phyloP scores from a whole-genome alignment of 2,888 invertebrate species.

The Zeuzera pyrina region DNA sequence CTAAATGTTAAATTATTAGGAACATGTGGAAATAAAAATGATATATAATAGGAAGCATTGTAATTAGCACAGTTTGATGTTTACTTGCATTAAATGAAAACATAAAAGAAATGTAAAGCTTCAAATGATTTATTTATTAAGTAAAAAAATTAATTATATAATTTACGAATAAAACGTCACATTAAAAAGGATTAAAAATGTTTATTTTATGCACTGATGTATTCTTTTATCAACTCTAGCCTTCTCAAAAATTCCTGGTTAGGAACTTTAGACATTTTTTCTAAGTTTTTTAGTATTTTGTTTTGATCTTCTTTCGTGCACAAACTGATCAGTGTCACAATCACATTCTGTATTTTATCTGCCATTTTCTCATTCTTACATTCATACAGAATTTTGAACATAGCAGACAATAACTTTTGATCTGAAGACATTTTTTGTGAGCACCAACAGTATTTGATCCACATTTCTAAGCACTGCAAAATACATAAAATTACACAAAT shows the following conservation, averaged over 20 bases:
- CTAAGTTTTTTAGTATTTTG: slow-evolving; percentile 20
- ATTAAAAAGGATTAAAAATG: no score
- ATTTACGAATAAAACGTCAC: no score
- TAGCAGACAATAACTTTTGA: slow-evolving; percentile 35
- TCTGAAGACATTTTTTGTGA: slow-evolving; percentile 38
- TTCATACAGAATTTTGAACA: slow-evolving; percentile 46
- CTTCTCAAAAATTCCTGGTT: slow-evolving; percentile 28
- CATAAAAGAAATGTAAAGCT: no score
- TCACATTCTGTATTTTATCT: slow-evolving; percentile 30
- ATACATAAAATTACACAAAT: slow-evolving; percentile 1
- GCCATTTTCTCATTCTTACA: slow-evolving; percentile 25
- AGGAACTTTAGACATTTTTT: slow-evolving; percentile 14
- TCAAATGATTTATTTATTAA: no score
- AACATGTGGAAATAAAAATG: no score
- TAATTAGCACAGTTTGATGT: no score
- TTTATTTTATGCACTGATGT: no score
- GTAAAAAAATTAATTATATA: no score
- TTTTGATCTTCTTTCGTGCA: slow-evolving; percentile 9
- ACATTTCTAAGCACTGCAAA: slow-evolving; percentile 48
- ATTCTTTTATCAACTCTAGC: slow-evolving; percentile 32
- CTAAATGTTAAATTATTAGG: no score
- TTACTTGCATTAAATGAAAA: no score
- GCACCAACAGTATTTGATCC: slow-evolving; percentile 55
- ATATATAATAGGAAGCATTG: no score
- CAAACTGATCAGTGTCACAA: slow-evolving; percentile 32